Conservation (phyloP, 2,113 vertebrate genomes). For the Redunca redunca region DNA sequence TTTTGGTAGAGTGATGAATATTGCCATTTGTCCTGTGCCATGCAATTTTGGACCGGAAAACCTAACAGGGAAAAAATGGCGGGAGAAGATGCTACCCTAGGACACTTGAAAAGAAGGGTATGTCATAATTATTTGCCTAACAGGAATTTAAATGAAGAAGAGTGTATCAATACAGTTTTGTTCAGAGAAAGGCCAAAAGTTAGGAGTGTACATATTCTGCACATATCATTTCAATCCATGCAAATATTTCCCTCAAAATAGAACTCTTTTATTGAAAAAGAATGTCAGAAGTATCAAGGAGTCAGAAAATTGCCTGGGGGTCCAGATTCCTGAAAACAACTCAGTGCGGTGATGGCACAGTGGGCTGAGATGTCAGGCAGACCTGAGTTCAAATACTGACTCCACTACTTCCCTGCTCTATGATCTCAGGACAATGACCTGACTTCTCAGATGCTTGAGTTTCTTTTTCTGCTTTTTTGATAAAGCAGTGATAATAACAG, state of each 20-base stretch:
- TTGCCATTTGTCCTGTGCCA: constrained; percentile 21
- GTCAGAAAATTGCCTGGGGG: background rate
- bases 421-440: background rate
- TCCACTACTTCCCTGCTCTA: background rate
- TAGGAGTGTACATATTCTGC: background rate
- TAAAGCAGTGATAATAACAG: background rate
- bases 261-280: constrained; percentile 52
- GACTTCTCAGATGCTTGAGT: background rate
- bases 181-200: constrained; percentile 16
- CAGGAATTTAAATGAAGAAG: background rate
- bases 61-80: background rate
- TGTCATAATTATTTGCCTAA: constrained; percentile 21
- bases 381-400: background rate
- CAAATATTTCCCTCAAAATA: constrained; percentile 47
- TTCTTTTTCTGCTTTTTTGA: background rate
- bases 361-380: background rate
- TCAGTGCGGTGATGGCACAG: background rate
- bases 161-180: background rate
- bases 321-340: background rate
- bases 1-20: constrained; percentile 30
- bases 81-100: background rate
- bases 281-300: constrained; percentile 63
- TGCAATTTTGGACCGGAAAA: background rate
- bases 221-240: background rate
- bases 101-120: background rate